These are phyloP conservation scores for Rhodophaea formosa DNA, from an alignment of 2,888 invertebrate genomes.

Conservation along the genomic window DNA sequence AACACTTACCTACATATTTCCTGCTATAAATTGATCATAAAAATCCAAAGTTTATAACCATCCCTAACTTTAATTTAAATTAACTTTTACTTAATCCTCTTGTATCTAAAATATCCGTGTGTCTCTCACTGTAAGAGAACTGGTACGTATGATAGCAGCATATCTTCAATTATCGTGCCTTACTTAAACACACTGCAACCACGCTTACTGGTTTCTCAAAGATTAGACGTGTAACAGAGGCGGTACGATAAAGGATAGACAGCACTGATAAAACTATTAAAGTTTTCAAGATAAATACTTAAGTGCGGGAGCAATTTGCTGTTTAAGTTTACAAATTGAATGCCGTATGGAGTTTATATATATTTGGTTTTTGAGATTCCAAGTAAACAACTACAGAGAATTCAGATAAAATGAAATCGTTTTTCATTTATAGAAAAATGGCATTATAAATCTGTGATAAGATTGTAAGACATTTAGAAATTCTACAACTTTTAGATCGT, in stretches of 20 bases:
- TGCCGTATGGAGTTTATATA: no score
- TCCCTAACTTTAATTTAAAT: no score
- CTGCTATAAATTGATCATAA: no score
- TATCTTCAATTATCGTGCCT: slow-evolving; percentile 80
- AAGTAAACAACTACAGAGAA: no score
- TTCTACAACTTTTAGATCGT: no score
- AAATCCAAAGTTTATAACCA: no score
- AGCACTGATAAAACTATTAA: background rate
- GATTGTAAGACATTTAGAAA: no score
- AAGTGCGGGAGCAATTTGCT: background rate
- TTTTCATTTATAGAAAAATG: no score
- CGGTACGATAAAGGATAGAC: background rate
- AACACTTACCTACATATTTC: no score
- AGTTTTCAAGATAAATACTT: slow-evolving; percentile 4
- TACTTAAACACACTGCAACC: slow-evolving; percentile 75
- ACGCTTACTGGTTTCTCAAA: slow-evolving; percentile 54
- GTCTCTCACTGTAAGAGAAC: slow-evolving; percentile 43
- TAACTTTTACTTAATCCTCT: background rate
- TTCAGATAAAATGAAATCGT: no score
- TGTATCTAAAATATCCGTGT: background rate
- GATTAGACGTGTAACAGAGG: slow-evolving; percentile 33
- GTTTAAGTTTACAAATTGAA: background rate
- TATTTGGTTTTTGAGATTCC: no score
- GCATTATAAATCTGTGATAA: no score
- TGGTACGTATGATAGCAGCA: slow-evolving; percentile 66